Base-by-base conservation (phyloP, 2,113 vertebrate genomes). In the Pluvianellus socialis region DNA sequence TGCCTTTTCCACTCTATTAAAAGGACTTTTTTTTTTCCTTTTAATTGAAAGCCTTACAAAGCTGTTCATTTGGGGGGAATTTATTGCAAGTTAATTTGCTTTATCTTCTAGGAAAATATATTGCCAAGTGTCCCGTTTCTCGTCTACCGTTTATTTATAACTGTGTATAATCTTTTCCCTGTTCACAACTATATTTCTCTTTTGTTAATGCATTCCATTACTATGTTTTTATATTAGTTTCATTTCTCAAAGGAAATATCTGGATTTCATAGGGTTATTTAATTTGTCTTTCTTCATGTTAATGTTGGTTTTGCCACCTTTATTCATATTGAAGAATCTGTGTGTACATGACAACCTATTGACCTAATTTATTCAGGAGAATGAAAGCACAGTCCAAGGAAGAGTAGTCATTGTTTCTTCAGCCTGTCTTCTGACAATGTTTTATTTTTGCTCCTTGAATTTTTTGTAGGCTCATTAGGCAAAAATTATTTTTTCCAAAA, bases 31-130 rank as follows among this genome's bases (percentile, higher is more conserved):
- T 30, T 61, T 74, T 74, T 30, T 35, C 30, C 30, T 74, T 55
- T 23, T 20, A 70, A 44, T 58, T 56, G 26, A 79, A 94, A 85
- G 32, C 35, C 66, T 86, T 74, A 77, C 9, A 92, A 65, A 80
- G 24, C 18, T 53, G 18, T 79, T 44, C 19, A 63, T 47, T 79
- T 73, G 5, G 18, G 11, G 21, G 9, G 38, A 72, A 82, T 93
- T 92, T 95, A 91, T 65, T 92, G 33, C 56, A 80, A 86, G 26
- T 49, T 93, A 89, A 93, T 91, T 95, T 89, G 18, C 32, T 65
- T 94, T 91, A 79, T 88, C 45, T 63, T 90, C 55, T 66, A 80
- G 24, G 35, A 68, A 93, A 94, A 93, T 42, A 49, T 59, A 70
- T 72, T 80, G 38, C 66, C 20, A 22, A 79, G 7, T 74, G 12